Evolutionary conservation across 2,888 invertebrate species (phyloP), one percentile per base, ranked within the genome.

Genomic region (Drosophila paracracens): DNA sequence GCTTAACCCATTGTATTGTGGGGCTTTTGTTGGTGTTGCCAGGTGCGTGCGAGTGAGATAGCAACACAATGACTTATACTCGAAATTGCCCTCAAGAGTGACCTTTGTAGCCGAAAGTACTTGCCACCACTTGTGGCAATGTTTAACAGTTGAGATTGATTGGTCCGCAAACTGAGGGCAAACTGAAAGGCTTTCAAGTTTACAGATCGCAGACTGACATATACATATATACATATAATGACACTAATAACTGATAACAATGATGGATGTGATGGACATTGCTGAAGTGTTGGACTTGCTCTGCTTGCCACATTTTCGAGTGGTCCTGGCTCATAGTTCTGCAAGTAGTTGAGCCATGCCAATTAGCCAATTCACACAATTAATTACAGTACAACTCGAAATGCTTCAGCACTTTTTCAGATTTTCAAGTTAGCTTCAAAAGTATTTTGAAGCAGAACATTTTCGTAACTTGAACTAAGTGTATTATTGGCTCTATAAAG

Each of bases 121-220:
- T 52, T 33, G 33, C 48, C 35, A 35, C 60, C 38, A 31, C 38
- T 29, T 40, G 25, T 40, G 25, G 13, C 18, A 63, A 18, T 50
- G 57, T 29, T 35, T 27, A 69, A 57, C 68, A 68, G 69, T 68
- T 68, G 70, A 68, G 57, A 69, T 69, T 68, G 68, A 68, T 68
- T 68, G 68, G 38, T 25, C 57, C n/a, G 57, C 25, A 56, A 38
- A 40, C 40, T 48, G 40, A 51, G 68, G 38, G 18, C 38, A 38
- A 43, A 43, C 46, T 46, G 40, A 69, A 51, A 36, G 57, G 40
- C 38, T 54, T 54, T 67, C 66, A 66, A 66, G 68, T 35, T 60
- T 48, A 29, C 10, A 31, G 59, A 35, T n/a, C 29, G 2, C 16
- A 36, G 36, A 36, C 36, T 16, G 31, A 10, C 33, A 31, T 11